Evolutionary conservation across 2,888 invertebrate genomes (phyloP).

Genomic region (Coenonympha arcania): DNA sequence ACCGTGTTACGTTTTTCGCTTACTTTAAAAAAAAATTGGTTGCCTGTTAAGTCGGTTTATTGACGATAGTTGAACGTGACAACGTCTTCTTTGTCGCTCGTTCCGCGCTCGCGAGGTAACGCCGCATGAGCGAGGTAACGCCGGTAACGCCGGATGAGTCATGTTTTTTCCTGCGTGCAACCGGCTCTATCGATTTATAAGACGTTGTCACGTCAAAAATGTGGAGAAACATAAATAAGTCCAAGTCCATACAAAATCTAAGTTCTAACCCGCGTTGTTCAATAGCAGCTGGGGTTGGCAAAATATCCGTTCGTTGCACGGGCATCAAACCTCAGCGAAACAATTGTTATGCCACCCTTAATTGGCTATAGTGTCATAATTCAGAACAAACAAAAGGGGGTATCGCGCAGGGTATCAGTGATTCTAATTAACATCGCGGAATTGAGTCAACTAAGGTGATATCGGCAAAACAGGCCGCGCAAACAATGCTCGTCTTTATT

Average conservation of each 20-base stretch:
- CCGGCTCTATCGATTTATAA: too few species aligned
- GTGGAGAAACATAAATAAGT: too few species aligned
- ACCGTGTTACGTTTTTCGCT: too few species aligned
- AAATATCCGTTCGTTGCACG: conserved; percentile 11
- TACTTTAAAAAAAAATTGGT: too few species aligned
- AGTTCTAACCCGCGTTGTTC: not conserved
- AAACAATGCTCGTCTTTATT: conserved; percentile 54
- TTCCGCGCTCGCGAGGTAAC: too few species aligned
- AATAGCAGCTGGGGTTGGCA: conserved; percentile 19
- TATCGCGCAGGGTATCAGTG: conserved; percentile 27
- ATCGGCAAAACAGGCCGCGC: conserved; percentile 35
- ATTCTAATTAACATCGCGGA: conserved; percentile 32
- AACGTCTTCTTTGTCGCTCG: too few species aligned
- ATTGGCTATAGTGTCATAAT: conserved; percentile 29
- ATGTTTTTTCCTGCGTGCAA: too few species aligned
- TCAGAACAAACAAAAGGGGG: conserved; percentile 29
- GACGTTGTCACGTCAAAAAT: too few species aligned
- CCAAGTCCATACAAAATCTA: not conserved
- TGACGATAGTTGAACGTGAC: too few species aligned
- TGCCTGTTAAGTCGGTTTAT: too few species aligned
- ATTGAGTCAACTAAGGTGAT: conserved; percentile 33
- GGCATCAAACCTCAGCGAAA: conserved; percentile 7
- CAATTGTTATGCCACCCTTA: conserved; percentile 25
- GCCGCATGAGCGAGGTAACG: too few species aligned
- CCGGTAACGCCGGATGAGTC: too few species aligned